A percentile compares a stretch with the other conserved stretches of the same genome.
phyloP scores from a whole-genome alignment of 1,140 invertebrate genomes.

The Drosophila neocordata region DNA sequence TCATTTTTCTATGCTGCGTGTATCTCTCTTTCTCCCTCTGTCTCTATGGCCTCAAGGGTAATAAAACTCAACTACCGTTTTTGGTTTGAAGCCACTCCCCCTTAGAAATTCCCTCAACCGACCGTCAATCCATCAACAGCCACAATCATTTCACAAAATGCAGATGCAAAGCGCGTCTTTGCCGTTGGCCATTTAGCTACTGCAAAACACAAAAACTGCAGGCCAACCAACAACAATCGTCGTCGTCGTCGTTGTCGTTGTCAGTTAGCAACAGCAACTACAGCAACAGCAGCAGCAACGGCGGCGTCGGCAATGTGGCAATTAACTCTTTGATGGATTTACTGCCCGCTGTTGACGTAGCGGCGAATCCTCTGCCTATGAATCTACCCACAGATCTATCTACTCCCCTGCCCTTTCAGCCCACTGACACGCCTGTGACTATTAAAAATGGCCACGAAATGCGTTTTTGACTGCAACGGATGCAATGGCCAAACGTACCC shows the following conservation, averaged over 20 bases:
- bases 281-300: neutral
- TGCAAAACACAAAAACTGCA: slow-evolving; percentile 33
- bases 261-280: slow-evolving; percentile 28
- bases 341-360: slow-evolving; percentile 42
- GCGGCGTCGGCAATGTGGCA: slow-evolving; percentile 58
- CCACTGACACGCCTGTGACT: slow-evolving; percentile 27
- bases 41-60: slow-evolving; percentile 28
- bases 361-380: slow-evolving; percentile 11
- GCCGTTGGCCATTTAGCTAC: slow-evolving; percentile 57
- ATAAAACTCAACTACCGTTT: slow-evolving; percentile 45
- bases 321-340: slow-evolving; percentile 80
- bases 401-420: slow-evolving; percentile 15
- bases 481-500: slow-evolving; percentile 48
- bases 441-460: slow-evolving; percentile 73
- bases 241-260: slow-evolving; percentile 13
- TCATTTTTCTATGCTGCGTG: slow-evolving; percentile 43
- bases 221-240: slow-evolving; percentile 24
- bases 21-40: neutral
- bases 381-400: slow-evolving; percentile 4
- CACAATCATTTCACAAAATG: slow-evolving; percentile 19
- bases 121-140: slow-evolving; percentile 4
- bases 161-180: slow-evolving; percentile 49
- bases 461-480: slow-evolving; percentile 75
- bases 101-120: neutral
- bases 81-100: slow-evolving; percentile 12